Evolutionary conservation across 2,113 vertebrate species (phyloP).

Genomic region (Shinisaurus crocodilurus): DNA sequence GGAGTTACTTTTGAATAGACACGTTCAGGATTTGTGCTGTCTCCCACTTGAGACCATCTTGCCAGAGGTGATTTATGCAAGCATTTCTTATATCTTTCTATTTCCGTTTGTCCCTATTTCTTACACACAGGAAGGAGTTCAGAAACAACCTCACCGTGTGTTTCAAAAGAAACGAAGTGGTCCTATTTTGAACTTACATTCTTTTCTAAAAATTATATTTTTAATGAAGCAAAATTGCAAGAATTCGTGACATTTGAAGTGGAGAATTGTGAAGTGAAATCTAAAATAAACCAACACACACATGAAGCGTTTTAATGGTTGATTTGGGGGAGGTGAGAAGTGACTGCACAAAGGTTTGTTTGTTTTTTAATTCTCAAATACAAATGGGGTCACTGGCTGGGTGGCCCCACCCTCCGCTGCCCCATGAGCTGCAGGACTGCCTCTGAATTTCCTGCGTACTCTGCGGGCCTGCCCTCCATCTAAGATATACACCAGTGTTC

Average conservation of each 20-base stretch:
- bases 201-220: background rate
- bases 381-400: background rate
- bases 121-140: background rate
- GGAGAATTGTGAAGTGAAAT: background rate
- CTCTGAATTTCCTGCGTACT: background rate
- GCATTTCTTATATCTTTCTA: background rate
- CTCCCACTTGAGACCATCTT: background rate
- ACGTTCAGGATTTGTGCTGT: background rate
- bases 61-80: background rate
- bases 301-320: background rate
- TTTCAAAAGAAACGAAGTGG: too few relatives aligned
- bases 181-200: background rate
- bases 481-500: too few relatives aligned
- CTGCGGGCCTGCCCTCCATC: background rate
- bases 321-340: background rate
- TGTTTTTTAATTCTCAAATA: background rate
- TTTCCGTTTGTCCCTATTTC: conserved; percentile 1
- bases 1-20: background rate
- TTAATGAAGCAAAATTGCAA: background rate
- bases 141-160: background rate
- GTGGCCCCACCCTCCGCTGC: too few relatives aligned
- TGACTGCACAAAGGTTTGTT: background rate
- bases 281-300: background rate
- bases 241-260: background rate
- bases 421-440: background rate